Evolutionary conservation across 2,113 vertebrate genomes (phyloP).

Genomic region (Cercopithecus mona): DNA sequence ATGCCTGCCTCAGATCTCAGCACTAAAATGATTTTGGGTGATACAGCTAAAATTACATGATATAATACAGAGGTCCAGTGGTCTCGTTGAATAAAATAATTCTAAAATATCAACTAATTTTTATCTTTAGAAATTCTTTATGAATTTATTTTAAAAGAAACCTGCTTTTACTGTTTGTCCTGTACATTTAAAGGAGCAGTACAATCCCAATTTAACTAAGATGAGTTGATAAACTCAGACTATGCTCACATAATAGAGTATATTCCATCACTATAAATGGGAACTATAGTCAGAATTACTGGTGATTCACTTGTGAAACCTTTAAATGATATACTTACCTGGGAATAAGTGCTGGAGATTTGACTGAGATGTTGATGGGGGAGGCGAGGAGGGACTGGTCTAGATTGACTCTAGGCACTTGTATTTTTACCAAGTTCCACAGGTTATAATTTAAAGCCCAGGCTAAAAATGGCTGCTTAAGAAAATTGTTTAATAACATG

Average conservation of each 20-base stretch:
- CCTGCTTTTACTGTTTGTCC: background rate
- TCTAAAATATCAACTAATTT: background rate
- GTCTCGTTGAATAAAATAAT: background rate
- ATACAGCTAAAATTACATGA: background rate
- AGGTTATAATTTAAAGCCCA: background rate
- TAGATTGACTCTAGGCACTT: background rate
- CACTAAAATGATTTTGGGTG: background rate
- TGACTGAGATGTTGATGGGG: background rate
- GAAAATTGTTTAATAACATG: background rate
- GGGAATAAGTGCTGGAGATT: background rate
- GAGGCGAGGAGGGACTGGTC: background rate
- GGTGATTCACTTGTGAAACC: background rate
- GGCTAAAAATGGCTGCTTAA: background rate
- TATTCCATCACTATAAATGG: background rate
- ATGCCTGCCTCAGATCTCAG: background rate
- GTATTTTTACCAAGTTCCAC: background rate
- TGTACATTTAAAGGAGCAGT: background rate
- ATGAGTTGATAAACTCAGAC: background rate
- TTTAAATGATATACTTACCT: background rate
- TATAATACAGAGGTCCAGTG: background rate
- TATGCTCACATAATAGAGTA: background rate
- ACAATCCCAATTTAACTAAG: background rate
- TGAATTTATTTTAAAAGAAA: slow-evolving; percentile 22
- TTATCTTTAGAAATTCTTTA: background rate
- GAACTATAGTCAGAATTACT: background rate